phyloP scores from a whole-genome alignment of 2,888 invertebrate genomes.

The Drosophila atripex region DNA sequence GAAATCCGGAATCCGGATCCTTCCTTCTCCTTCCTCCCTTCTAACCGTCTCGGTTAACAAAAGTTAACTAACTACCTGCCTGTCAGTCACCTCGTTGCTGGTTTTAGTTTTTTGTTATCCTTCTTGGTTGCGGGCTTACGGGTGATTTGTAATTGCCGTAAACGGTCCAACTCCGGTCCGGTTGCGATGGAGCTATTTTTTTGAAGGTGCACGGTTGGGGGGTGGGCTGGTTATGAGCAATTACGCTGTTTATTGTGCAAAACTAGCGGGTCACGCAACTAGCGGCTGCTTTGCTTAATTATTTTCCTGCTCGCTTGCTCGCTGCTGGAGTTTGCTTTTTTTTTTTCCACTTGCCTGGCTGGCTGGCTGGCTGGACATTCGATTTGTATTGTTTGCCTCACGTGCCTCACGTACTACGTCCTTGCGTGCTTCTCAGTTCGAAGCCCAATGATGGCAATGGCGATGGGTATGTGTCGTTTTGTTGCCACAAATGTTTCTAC shows the following conservation, averaged over 20 bases:
- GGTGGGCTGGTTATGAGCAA: constrained; percentile 48
- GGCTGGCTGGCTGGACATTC: not conserved
- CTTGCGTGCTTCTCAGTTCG: not conserved
- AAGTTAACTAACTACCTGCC: constrained; percentile 12
- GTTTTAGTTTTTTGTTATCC: too few relatives aligned
- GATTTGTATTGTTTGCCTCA: not conserved
- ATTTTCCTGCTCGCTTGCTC: not conserved
- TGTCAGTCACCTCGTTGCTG: constrained; percentile 22
- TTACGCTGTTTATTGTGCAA: constrained; percentile 77
- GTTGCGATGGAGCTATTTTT: not conserved
- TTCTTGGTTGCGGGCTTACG: constrained; percentile 16
- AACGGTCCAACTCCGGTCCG: constrained; percentile 40
- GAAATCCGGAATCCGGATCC: constrained; percentile 69
- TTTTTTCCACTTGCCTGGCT: not conserved
- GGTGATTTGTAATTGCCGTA: constrained; percentile 65
- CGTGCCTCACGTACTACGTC: not conserved
- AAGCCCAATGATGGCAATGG: not conserved
- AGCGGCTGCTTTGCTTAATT: not conserved
- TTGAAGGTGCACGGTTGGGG: too few relatives aligned
- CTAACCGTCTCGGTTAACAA: not conserved
- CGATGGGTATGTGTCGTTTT: constrained; percentile 52
- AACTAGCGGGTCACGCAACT: constrained; percentile 63
- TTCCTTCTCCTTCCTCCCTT: not conserved
- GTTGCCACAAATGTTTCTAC: constrained; percentile 71
- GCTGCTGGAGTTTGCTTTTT: not conserved